phyloP scores from a whole-genome alignment of 2,797 vertebrate genomes.

The Phalanger gymnotis region DNA sequence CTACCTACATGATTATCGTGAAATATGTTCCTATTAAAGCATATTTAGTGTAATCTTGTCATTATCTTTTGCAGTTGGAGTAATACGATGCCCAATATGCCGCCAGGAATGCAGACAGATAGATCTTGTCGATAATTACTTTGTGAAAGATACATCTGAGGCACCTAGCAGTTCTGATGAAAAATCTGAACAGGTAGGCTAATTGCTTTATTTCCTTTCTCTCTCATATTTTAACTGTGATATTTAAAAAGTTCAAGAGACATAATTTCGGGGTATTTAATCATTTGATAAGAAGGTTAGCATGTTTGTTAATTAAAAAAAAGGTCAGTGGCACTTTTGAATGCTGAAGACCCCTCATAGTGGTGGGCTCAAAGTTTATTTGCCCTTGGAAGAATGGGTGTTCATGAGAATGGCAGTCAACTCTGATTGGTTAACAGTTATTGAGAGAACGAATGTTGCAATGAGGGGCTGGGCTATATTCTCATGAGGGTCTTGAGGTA shows the following conservation, averaged over 20 bases:
- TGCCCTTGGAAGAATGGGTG: not conserved
- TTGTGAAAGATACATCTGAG: constrained; percentile 97
- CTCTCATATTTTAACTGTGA: constrained; percentile 33
- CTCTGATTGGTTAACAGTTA: not conserved
- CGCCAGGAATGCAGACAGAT: constrained; percentile 98
- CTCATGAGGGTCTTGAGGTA: not conserved
- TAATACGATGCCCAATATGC: constrained; percentile 95
- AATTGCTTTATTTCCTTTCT: constrained; percentile 38
- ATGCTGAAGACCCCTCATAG: not conserved
- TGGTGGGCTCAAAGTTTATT: not conserved
- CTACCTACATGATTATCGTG: constrained; percentile 22
- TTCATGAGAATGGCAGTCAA: not conserved
- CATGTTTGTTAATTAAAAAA: not conserved
- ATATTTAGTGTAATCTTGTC: constrained; percentile 55
- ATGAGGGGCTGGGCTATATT: not conserved
- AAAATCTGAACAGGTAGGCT: constrained; percentile 93
- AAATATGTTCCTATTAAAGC: constrained; percentile 17
- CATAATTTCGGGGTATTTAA: constrained; percentile 35
- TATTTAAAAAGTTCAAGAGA: constrained; percentile 45
- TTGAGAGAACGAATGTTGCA: not conserved
- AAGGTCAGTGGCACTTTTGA: not conserved
- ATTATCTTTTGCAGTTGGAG: constrained; percentile 89
- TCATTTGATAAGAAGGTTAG: constrained; percentile 9
- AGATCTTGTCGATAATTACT: constrained; percentile 98
- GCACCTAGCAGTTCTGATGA: constrained; percentile 91